Base-by-base conservation (phyloP, 2,888 invertebrate genomes). In the Amblyjoppa proteus region DNA sequence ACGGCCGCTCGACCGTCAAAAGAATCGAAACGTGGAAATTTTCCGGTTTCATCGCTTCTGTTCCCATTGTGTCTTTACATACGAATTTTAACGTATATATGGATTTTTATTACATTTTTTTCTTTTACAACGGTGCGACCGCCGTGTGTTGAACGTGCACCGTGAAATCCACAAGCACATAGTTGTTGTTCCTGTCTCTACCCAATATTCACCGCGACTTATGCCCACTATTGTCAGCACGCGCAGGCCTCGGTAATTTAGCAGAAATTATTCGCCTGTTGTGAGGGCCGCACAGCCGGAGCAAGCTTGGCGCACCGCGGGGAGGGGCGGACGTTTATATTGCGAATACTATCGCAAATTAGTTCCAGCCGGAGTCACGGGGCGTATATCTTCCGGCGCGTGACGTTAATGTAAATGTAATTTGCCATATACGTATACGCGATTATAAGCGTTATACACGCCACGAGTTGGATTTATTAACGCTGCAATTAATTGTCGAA, bases 321-420 rank as follows among this genome's bases (percentile, higher is more conserved):
- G 71, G 28, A 38, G 11, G 28, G 49, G 71, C 31, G 70, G 56
- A 75, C 79, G 85, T 79, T 80, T 79, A 79, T 80, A 85, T 85
- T 76, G 82, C 85, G 79, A 85, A 80, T 85, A 83, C 79, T 79
- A 85, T 85, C 76, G 82, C 85, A 82, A 82, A 85, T 85, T 85
- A 85, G 79, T 85, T 82, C 79, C 82, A 79, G 71, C 64, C 70
- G 79, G 70, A 82, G 82, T 82, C 82, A 75, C 68, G 49, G 66
- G 70, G 79, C 79, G 73, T 83, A 80, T 85, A 85, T 83, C 76
- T 82, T 82, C 82, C 73, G 79, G 84, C n/a, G 69, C 51, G 68
- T 82, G 85, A 85, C 82, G 79, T 85, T 85, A 85, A 85, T 85
- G 79, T 85, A 80, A 85, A 85, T 85, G 85, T 80, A 77, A 80